Evolutionary conservation across 2,888 invertebrate species (phyloP).

Genomic region (Metacarcinus magister): DNA sequence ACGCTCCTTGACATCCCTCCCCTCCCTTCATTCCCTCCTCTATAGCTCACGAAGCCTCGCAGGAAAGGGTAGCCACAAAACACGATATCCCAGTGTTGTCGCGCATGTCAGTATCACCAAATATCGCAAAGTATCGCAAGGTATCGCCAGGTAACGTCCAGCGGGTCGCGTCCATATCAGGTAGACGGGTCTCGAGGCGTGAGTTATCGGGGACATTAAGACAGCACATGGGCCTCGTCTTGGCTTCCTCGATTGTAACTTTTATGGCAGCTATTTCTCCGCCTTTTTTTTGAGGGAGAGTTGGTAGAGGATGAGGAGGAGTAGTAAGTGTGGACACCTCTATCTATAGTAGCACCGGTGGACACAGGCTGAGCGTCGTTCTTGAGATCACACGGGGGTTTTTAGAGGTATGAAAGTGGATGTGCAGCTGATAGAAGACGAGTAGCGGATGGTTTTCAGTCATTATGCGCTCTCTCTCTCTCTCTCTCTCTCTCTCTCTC

Average conservation of each 20-base stretch:
- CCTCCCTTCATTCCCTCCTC: not conserved
- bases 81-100: constrained; percentile 73
- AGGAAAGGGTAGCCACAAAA: constrained; percentile 74
- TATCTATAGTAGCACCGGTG: constrained; percentile 8
- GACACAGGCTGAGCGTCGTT: not conserved
- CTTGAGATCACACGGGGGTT: not conserved
- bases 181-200: constrained; percentile 26
- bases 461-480: not conserved
- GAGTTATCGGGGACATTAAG: constrained; percentile 77
- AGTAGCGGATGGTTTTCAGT: not conserved
- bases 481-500: not conserved
- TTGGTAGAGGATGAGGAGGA: not conserved
- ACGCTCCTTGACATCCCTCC: not conserved
- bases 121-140: constrained; percentile 70
- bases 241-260: constrained; percentile 38
- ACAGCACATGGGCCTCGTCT: constrained; percentile 61
- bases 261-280: constrained; percentile 34
- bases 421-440: not conserved
- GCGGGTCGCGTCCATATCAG: constrained; percentile 64
- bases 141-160: constrained; percentile 69
- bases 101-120: constrained; percentile 68
- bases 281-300: not conserved
- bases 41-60: not conserved
- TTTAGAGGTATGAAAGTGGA: not conserved
- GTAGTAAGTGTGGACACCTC: not conserved